phyloP scores from a whole-genome alignment of 1,140 invertebrate species.

The Drosophila sp. region DNA sequence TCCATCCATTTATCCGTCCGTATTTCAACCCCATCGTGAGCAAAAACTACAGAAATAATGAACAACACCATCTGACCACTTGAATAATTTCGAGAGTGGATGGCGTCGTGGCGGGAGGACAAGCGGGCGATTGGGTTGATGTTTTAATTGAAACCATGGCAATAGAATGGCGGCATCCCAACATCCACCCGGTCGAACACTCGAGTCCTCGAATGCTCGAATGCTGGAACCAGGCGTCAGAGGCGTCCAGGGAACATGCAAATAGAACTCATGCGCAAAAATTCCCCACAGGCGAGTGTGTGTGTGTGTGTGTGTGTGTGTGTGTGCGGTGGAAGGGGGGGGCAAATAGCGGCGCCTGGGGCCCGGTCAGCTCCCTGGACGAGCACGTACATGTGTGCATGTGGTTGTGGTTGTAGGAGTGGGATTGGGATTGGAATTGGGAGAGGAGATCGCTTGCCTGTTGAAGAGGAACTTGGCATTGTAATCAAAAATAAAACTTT shows the following conservation, averaged over 20 bases:
- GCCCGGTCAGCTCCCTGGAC: conserved; percentile 15
- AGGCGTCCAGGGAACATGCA: conserved; percentile 37
- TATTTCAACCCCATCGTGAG: conserved; percentile 60
- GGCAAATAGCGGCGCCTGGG: neutral
- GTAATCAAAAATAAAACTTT: conserved; percentile 28
- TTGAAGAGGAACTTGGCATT: conserved; percentile 14
- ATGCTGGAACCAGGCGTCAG: conserved; percentile 54
- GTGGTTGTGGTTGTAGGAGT: too few species aligned
- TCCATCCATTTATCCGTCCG: neutral
- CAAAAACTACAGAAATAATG: conserved; percentile 69
- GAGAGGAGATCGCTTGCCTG: conserved; percentile 2
- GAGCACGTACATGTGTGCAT: conserved; percentile 1
- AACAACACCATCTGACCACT: conserved; percentile 81
- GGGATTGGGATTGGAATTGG: neutral
- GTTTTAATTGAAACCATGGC: conserved; percentile 77
- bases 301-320: too few species aligned
- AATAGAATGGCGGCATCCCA: conserved; percentile 49
- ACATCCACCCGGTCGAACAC: conserved; percentile 35
- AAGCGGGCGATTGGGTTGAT: conserved; percentile 60
- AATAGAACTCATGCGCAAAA: conserved; percentile 38
- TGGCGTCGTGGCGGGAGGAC: neutral
- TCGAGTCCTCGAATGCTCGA: conserved; percentile 30
- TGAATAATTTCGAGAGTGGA: conserved; percentile 67
- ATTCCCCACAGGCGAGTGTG: neutral
- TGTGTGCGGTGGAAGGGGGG: neutral